Evolutionary conservation across 2,113 vertebrate species (phyloP).

Genomic region (Nothobranchius kuhntae): DNA sequence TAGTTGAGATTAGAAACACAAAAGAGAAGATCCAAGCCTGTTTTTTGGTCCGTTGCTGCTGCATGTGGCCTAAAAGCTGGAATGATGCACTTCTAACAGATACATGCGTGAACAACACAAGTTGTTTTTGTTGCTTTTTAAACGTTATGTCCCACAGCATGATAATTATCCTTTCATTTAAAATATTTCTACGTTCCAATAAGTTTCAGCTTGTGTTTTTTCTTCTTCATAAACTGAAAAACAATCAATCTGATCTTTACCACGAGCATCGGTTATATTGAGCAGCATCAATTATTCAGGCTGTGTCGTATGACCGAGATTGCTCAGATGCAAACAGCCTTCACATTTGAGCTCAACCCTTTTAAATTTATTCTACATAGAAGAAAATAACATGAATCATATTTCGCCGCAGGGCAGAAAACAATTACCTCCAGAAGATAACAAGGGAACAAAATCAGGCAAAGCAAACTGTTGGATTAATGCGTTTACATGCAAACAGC

Average conservation of each 20-base stretch:
- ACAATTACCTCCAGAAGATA: background rate
- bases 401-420: background rate
- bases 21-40: too few relatives aligned
- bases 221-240: background rate
- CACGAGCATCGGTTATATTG: background rate
- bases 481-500: background rate
- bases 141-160: background rate
- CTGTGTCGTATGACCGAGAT: background rate
- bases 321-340: background rate
- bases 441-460: background rate
- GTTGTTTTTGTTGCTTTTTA: background rate
- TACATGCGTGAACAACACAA: too few relatives aligned
- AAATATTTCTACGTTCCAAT: background rate
- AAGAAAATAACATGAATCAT: slow-evolving; percentile 2
- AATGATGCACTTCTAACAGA: too few relatives aligned
- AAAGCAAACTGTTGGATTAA: slow-evolving; percentile 3
- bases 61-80: too few relatives aligned
- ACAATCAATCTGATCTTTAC: background rate
- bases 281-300: background rate
- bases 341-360: background rate
- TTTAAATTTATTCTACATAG: background rate
- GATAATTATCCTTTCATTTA: background rate
- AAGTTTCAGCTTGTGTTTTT: background rate
- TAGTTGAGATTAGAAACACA: too few relatives aligned
- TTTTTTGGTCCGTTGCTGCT: too few relatives aligned